Evolutionary conservation across 1,140 invertebrate genomes (phyloP), one percentile per base, ranked within the genome.

Genomic region (Anthonomus grandis): DNA sequence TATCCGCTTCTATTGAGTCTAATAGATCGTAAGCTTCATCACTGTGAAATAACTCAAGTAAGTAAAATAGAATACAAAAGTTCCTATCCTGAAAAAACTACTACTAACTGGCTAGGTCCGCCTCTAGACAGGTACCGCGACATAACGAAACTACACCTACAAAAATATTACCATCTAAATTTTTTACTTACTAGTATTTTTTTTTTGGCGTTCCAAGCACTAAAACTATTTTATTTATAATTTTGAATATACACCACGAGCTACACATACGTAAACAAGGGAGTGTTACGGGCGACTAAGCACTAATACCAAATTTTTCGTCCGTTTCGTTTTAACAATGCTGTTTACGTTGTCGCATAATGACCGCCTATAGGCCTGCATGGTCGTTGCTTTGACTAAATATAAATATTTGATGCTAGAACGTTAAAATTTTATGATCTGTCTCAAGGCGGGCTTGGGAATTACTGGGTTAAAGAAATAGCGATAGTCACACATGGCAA

Each of bases 1-100:
- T n/a, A n/a, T n/a, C n/a, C n/a, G n/a, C n/a, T 39, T 39, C 37
- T 39, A 39, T 39, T 39, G 37, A 13, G 37, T 39, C 37, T 39
- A 39, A 39, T 6, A 39, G 37, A 15, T 39, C 37, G 17, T 12
- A 39, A 9, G 37, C 37, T 6, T 39, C 37, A 39, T 39, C 37
- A 5, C 10, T n/a, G 9, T 17, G 5, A 39, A 39, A 5, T 5
- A 17, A 39, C 4, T 5, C 17, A 9, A 6, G 5, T 39, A 39
- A 39, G 37, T 17, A 39, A 39, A 39, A 5, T 5, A 39, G 15
- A 39, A 39, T 39, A 17, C 9, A 39, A 17, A 39, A 39, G 5
- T n/a, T 39, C 17, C 17, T 15, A 31, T 8, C 17, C 5, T 15
- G 9, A 15, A 39, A 39, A 39, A 39, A 39, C 9, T 39, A 39